Evolutionary conservation across 2,888 invertebrate species (phyloP).

Genomic region (Agrilus mali): DNA sequence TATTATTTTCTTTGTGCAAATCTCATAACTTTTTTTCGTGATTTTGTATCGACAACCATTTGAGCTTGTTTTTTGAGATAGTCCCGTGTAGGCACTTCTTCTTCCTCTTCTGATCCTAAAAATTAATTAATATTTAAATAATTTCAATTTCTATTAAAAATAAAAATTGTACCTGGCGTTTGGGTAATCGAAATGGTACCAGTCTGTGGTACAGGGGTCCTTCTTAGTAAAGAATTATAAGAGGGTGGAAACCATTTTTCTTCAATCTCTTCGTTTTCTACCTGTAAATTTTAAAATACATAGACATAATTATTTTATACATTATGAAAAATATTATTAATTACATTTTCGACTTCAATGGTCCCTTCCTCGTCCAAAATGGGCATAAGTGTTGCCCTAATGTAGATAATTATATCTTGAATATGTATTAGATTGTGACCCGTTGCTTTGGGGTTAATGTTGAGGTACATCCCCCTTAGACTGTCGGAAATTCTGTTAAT

Average conservation of each 20-base stretch:
- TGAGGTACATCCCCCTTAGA: constrained; percentile 13
- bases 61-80: constrained; percentile 73
- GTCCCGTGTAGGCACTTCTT: constrained; percentile 69
- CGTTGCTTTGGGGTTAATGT: constrained; percentile 10
- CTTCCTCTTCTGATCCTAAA: constrained; percentile 62
- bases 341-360: too few relatives aligned
- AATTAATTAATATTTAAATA: neutral
- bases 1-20: constrained; percentile 24
- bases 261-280: constrained; percentile 16
- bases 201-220: constrained; percentile 28
- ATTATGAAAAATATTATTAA: neutral
- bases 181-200: constrained; percentile 24
- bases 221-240: constrained; percentile 27
- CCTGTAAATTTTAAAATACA: constrained; percentile 2
- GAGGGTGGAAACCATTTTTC: constrained; percentile 30
- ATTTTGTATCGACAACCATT: constrained; percentile 70
- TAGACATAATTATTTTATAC: neutral
- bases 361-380: too few relatives aligned
- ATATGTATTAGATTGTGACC: too few relatives aligned
- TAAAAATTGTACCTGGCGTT: constrained; percentile 12
- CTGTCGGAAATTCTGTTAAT: constrained; percentile 15
- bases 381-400: too few relatives aligned
- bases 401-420: too few relatives aligned
- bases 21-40: constrained; percentile 59
- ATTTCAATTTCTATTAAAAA: too few relatives aligned